Evolutionary conservation across 2,113 vertebrate genomes (phyloP), one percentile per base, ranked within the genome.

Genomic region (Aphelocoma coerulescens): DNA sequence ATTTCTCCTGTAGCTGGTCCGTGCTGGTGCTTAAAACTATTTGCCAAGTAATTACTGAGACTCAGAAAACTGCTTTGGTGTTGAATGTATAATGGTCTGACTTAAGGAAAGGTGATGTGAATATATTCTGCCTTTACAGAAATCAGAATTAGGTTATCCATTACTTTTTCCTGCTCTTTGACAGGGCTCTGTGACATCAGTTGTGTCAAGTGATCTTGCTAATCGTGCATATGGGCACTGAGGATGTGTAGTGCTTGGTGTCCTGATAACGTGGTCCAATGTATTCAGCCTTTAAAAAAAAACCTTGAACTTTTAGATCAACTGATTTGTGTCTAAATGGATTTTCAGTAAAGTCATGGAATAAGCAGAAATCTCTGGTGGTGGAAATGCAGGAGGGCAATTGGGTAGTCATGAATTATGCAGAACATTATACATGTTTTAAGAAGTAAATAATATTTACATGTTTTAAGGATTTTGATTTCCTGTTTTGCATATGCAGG

Each of bases 281-380:
- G 9, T 72, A 49, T 15, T 48, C 7, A 44, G 16, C 16, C 39
- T 75, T 63, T 8, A 49, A 67, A 26, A 16, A 14, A 46, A 11
- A 28, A 13, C 22, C 11, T 9, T 6, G 9, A 85, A 33, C 33
- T 67, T 82, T 83, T 73, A 67, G 22, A 75, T 48, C 62, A 74
- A 8, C 35, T 91, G 43, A 43, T 66, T 88, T 85, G 41, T 68
- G 72, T 91, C 76, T 74, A 72, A 86, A 73, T 73, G 33, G 6
- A 3, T 75, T 92, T 92, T 91, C 51, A 77, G 2, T 73, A 78
- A 58, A 62, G 9, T 35, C 4, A 1, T 80, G 0, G 2, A 86
- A 75, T 69, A 77, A 89, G 46, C 35, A 73, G 37, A 77, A 88
- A 44, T 91, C 24, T 72, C 52, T 91, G 76, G 35, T 61, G 22